phyloP scores from a whole-genome alignment of 35 echinoderm and acorn worm genomes.

The Holothuria glaberrima region DNA sequence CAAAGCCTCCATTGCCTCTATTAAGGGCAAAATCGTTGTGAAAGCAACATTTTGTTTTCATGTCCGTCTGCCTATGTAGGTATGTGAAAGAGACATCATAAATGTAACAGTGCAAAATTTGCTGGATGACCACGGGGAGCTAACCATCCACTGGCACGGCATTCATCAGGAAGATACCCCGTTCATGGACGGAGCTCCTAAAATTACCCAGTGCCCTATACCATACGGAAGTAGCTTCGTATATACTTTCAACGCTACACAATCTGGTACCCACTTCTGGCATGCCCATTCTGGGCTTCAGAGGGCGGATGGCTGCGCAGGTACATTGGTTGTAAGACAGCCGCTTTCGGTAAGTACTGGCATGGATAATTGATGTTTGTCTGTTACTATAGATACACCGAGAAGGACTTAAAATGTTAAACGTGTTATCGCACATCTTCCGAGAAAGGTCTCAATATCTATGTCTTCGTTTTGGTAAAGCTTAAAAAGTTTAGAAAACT shows the following conservation, averaged over 20 bases:
- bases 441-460: too few relatives aligned
- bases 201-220: conserved; percentile 90
- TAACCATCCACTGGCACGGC: conserved; percentile 90
- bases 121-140: conserved; percentile 70
- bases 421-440: too few relatives aligned
- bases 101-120: conserved; percentile 76
- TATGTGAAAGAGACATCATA: conserved; percentile 80
- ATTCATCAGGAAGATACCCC: conserved; percentile 65
- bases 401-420: too few relatives aligned
- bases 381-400: too few relatives aligned
- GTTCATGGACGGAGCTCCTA: conserved; percentile 74
- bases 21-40: too few relatives aligned
- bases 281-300: conserved; percentile 76
- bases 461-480: too few relatives aligned
- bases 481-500: too few relatives aligned
- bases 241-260: conserved; percentile 76
- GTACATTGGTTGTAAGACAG: conserved; percentile 67
- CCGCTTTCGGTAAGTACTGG: not conserved
- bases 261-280: conserved; percentile 84
- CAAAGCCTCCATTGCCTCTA: too few relatives aligned
- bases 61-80: conserved; percentile 35
- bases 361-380: too few relatives aligned
- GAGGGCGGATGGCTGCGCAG: conserved; percentile 70
- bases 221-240: conserved; percentile 63
- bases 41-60: too few relatives aligned